Percentiles rank a stretch among this genome's conserved stretches.
Conservation (phyloP, 2,888 invertebrate genomes). For the Ochropleura leucogaster region DNA sequence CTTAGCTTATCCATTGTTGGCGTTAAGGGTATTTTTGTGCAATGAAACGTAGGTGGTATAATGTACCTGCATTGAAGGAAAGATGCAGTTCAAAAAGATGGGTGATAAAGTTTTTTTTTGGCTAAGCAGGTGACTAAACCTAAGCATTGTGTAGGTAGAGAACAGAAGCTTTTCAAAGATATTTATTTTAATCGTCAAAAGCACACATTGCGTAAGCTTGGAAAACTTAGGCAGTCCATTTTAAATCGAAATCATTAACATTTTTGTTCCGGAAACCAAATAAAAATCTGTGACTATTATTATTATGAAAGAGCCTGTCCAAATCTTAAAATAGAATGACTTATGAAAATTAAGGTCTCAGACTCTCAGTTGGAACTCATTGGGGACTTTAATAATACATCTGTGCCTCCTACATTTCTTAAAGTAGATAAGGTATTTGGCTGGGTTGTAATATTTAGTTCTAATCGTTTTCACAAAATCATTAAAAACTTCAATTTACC, state of each 20-base stretch:
- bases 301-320: constrained; percentile 19
- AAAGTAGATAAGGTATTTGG: constrained; percentile 2
- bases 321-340: constrained; percentile 47
- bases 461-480: no score
- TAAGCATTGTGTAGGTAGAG: neutral
- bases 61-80: neutral
- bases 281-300: constrained; percentile 21
- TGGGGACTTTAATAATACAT: constrained; percentile 35
- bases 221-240: neutral
- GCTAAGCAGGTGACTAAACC: neutral
- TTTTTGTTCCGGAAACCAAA: neutral
- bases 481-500: no score
- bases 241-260: neutral
- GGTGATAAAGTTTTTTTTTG: neutral
- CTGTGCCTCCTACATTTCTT: constrained; percentile 32
- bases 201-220: neutral
- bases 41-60: constrained; percentile 4
- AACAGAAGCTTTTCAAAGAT: neutral
- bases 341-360: constrained; percentile 49
- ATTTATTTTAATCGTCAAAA: neutral
- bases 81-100: neutral
- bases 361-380: constrained; percentile 18
- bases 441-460: constrained; percentile 19
- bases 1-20: constrained; percentile 22
- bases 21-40: constrained; percentile 16